These are phyloP conservation scores for Forbesichthys papilliferus DNA, from an alignment of 2,113 vertebrate genomes.

Conservation along the genomic window DNA sequence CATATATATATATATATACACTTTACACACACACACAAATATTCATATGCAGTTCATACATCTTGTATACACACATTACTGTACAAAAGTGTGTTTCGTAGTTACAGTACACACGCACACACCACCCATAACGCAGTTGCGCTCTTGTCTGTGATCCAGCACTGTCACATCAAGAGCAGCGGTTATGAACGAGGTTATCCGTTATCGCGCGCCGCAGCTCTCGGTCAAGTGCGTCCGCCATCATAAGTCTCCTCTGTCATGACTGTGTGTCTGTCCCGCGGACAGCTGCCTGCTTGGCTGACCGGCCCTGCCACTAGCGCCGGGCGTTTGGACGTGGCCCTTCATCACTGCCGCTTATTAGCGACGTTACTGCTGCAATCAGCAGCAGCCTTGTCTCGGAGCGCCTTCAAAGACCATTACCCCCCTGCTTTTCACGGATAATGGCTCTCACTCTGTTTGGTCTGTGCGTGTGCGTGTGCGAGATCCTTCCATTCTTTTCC, in stretches of 20 bases:
- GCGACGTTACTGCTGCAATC: slow-evolving; percentile 64
- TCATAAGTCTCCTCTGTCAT: slow-evolving; percentile 46
- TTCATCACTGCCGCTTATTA: slow-evolving; percentile 71
- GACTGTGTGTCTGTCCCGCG: slow-evolving; percentile 25
- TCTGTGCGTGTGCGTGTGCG: background rate
- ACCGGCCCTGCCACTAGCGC: slow-evolving; percentile 45
- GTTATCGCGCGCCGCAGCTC: slow-evolving; percentile 32
- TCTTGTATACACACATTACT: background rate
- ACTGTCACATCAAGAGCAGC: background rate
- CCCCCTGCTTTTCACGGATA: slow-evolving; percentile 12
- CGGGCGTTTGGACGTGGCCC: slow-evolving; percentile 32
- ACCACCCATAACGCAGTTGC: too few species aligned
- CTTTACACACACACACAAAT: background rate
- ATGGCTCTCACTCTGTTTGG: slow-evolving; percentile 3
- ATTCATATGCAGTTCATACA: slow-evolving; percentile 1
- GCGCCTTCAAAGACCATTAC: slow-evolving; percentile 50
- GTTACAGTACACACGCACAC: too few species aligned
- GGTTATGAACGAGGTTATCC: slow-evolving; percentile 50
- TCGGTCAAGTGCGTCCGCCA: slow-evolving; percentile 14
- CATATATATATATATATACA: background rate
- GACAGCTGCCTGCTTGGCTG: slow-evolving; percentile 44
- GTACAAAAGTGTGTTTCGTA: too few species aligned
- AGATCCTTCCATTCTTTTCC: background rate
- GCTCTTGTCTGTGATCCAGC: too few species aligned
- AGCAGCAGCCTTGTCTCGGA: slow-evolving; percentile 49